Base-by-base conservation (phyloP, 2,113 vertebrate species). In the Paraplagusia blochii region DNA sequence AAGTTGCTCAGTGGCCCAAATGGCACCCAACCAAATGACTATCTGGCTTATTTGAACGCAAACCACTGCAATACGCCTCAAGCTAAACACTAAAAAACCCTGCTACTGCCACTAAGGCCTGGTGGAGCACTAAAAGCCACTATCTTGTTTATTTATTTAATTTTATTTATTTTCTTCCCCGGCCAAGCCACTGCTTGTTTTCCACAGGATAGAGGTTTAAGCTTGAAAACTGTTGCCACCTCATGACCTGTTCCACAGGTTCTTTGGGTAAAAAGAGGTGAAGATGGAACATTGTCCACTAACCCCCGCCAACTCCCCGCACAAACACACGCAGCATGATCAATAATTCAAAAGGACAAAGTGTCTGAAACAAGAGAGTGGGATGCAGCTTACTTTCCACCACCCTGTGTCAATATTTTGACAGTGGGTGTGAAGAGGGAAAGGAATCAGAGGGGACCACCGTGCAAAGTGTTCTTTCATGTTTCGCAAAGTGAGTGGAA, bases 261-360 rank as follows among this genome's bases (percentile, higher is more conserved):
- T 57, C 45, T 29, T 48, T 71, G 58, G 64, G 56, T 61, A 49
- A 63, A 76, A 79, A 43, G 33, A 81, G 60, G 66, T 9, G 48
- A 57, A 64, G 74, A 74, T 67, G 63, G 53, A 35, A 39, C 51
- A 9, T 11, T 58, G 70, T 83, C 72, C 78, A 43, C 49, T 44
- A 49, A 34, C 58, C 22, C 22, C 35, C 33, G 3, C 10, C 49
- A 40, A 2, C 22, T 29, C 22, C 50, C 55, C 53, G 47, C 67
- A 58, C 13, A 29, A 6, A 29, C 22, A 29, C 22, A 29, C 22
- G 6, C 22, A 59, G 49, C 33, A 61, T 36, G 58, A 81, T 81
- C 72, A 78, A 80, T 87, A 80, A 88, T 86, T 77, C 67, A 87
- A 62, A 61, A 82, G 72, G 69, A 85, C 83, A 84, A 83, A 84